phyloP scores from a whole-genome alignment of 2,113 vertebrate species.

The Tiliqua scincoides region DNA sequence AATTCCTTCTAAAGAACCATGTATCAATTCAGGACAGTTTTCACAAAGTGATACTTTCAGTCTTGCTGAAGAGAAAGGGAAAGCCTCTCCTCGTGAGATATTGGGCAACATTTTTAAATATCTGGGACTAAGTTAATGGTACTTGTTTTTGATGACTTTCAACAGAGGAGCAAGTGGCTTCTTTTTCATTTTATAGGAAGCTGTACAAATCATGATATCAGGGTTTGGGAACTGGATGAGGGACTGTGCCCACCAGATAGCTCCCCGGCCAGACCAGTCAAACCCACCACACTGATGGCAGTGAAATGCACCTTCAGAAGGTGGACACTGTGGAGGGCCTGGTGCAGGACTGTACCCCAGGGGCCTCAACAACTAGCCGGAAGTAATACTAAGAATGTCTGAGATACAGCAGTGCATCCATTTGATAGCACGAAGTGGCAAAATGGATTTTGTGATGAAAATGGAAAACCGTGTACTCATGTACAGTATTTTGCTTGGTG shows the following conservation, averaged over 20 bases:
- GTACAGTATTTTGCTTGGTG: background rate
- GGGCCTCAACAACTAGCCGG: too few species aligned
- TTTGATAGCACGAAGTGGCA: too few species aligned
- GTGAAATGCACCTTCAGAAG: too few species aligned
- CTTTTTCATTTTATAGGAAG: background rate
- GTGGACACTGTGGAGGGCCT: too few species aligned
- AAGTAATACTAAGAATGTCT: too few species aligned
- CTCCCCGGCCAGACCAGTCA: too few species aligned
- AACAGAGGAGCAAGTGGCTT: background rate
- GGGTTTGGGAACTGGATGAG: too few species aligned
- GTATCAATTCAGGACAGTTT: background rate
- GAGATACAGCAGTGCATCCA: too few species aligned
- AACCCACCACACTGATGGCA: too few species aligned
- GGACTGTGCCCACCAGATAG: too few species aligned
- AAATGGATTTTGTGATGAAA: slow-evolving; percentile 18
- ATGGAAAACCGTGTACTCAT: background rate
- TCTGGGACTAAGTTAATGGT: background rate
- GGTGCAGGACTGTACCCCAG: too few species aligned
- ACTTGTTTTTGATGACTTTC: background rate
- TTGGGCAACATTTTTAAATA: background rate
- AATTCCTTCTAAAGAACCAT: background rate
- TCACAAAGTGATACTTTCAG: background rate
- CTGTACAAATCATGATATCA: background rate
- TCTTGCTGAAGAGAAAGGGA: background rate
- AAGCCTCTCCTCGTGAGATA: background rate